Evolutionary conservation across 2,888 invertebrate species (phyloP).

Genomic region (Papilio gigon): DNA sequence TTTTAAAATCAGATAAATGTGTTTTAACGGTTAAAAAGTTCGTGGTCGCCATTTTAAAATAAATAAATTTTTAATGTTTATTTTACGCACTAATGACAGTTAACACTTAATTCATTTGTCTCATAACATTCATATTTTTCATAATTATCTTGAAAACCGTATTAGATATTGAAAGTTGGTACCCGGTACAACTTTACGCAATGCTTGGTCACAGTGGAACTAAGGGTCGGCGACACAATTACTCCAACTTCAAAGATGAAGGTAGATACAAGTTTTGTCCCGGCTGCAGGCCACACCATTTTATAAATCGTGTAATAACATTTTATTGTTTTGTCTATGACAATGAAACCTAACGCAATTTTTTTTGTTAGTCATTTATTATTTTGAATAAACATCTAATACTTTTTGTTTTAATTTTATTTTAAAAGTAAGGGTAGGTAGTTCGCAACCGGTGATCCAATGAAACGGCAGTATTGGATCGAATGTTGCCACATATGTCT

Average conservation of each 20-base stretch:
- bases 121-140: slow-evolving; percentile 45
- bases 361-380: background rate
- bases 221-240: background rate
- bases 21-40: slow-evolving; percentile 76
- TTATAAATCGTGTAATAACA: background rate
- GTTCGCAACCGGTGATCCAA: background rate
- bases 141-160: slow-evolving; percentile 51
- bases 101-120: slow-evolving; percentile 42
- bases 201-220: slow-evolving; percentile 53
- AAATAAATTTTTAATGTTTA: slow-evolving; percentile 46
- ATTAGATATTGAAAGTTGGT: slow-evolving; percentile 49
- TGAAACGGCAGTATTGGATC: background rate
- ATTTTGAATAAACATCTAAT: background rate
- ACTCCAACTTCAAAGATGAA: slow-evolving; percentile 42
- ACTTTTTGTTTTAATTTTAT: background rate
- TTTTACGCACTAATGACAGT: slow-evolving; percentile 54
- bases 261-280: slow-evolving; percentile 50
- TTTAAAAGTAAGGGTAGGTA: background rate
- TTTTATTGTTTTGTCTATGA: background rate
- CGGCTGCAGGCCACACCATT: background rate
- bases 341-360: background rate
- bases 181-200: slow-evolving; percentile 62
- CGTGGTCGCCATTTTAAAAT: slow-evolving; percentile 60
- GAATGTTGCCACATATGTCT: slow-evolving; percentile 1
- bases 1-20: slow-evolving; percentile 77